Base-by-base conservation (phyloP, 1,140 invertebrate species). In the Pemphigus obesinymphae region DNA sequence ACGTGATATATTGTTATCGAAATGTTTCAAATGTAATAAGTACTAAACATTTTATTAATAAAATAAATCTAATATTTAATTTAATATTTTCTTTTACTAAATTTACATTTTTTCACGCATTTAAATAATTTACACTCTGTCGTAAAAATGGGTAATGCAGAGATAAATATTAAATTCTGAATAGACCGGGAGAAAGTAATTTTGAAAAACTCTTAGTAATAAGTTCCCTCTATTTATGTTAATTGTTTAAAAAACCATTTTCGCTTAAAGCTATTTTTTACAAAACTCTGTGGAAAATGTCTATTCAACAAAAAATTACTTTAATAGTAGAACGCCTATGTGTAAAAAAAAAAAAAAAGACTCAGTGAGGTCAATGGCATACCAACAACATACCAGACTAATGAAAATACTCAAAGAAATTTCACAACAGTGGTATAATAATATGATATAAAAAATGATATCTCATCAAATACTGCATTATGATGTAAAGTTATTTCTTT, bases 1-100 rank as follows among this genome's bases (percentile, higher is more conserved):
- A 26, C 26, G 37, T 70, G 23, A 45, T 70, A 70, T 70, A 70
- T 70, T 70, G 68, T 45, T 45, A 26, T 13, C 37, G 40, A 70
- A 70, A 70, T 40, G 29, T 70, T 70, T 70, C 23, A 70, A 70
- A 70, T 45, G 23, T 70, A 70, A 45, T 26, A n/a, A n/a, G n/a
- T n/a, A 29, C 37, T 26, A 43, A 70, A 70, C 13, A 45, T 45
- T 17, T 17, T 45, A 70, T 70, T 70, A 45, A 70, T 70, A 70
- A 29, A 29, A 70, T 70, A 70, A 20, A 70, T 45, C 40, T 45
- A 45, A 70, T 45, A 70, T 29, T 43, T 70, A 70, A 70, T 45
- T 29, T 70, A 26, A n/a, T 45, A 29, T 15, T 45, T 43, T 45
- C 23, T 70, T 70, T 15, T 26, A 45, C n/a, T 3, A 43, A 29